phyloP scores from a whole-genome alignment of 1,140 invertebrate species.

The Thalassaphorura encarpata region DNA sequence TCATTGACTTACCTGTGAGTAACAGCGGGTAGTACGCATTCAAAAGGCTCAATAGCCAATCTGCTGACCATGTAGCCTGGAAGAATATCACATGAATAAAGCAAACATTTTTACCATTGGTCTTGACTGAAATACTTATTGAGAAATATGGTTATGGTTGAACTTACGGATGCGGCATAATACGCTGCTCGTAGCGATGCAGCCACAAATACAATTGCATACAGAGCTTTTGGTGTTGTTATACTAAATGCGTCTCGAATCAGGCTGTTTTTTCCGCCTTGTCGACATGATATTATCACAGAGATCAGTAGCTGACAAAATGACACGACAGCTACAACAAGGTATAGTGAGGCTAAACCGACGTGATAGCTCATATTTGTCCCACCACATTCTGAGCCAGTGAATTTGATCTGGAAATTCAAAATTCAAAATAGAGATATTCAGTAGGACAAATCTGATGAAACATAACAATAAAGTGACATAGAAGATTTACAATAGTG shows the following conservation, averaged over 20 bases:
- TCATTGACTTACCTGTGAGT: no score
- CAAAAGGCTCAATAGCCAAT: constrained; percentile 71
- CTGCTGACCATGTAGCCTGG: constrained; percentile 63
- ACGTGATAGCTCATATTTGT: constrained; percentile 56
- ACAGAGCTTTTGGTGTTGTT: constrained; percentile 84
- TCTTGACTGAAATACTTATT: no score
- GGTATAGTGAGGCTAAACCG: constrained; percentile 68
- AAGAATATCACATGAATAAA: constrained; percentile 30
- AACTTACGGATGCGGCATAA: constrained; percentile 74
- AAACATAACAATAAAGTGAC: no score
- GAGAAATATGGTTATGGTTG: constrained; percentile 3
- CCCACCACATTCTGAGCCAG: constrained; percentile 51
- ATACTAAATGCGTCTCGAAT: constrained; percentile 68
- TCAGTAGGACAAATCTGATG: no score
- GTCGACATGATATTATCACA: constrained; percentile 46
- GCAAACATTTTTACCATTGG: no score
- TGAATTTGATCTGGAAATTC: constrained; percentile 56
- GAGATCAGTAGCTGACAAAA: constrained; percentile 76
- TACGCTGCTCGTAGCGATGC: constrained; percentile 74
- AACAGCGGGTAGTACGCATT: constrained; percentile 84
- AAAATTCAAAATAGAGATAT: no score
- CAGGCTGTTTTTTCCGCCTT: constrained; percentile 75
- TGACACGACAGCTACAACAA: constrained; percentile 71
- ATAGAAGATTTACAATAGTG: no score
- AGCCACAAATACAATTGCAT: constrained; percentile 78